Base-by-base conservation (phyloP, 2,113 vertebrate species). In the Tringa solitaria region DNA sequence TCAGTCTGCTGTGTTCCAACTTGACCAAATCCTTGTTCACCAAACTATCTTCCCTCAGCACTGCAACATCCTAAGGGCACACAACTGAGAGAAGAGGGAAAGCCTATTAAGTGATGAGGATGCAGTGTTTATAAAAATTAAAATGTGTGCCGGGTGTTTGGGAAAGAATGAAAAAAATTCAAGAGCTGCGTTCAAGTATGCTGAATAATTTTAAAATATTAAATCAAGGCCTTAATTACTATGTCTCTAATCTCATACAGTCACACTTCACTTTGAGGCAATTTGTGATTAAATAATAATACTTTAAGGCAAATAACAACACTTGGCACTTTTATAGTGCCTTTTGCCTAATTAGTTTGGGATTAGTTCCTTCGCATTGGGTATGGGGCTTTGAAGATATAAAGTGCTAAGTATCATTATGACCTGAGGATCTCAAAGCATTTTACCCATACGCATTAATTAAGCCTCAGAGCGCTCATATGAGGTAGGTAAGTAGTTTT, bases 321-420 rank as follows among this genome's bases (percentile, higher is more conserved):
- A 92, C 94, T 97, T 95, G 94, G 96, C 95, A 92, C 95, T 96
- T 96, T 96, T 79, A 97, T 96, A 96, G 91, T 96, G 96, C 93
- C 95, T 97, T 97, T 96, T 96, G 89, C 94, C 96, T 97, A 97
- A 97, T 97, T 97, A 95, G 96, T 97, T 91, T 97, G 95, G 97
- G 96, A 96, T 97, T 94, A 93, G 91, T 93, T 96, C 96, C 93
- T 95, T 97, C 15, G 1, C 91, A 92, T 93, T 95, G 91, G 96
- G 96, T 96, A 94, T 97, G 96, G 96, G 77, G 63, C 97, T 97
- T 97, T 97, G 96, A 97, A 97, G 95, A 97, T 97, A 96, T 94
- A 92, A 96, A 94, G 96, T 92, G 93, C 93, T 96, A 96, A 96
- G 96, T 96, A 93, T 95, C 96, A 93, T 96, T 88, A 87, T 95